Evolutionary conservation across 1,140 invertebrate species (phyloP), one percentile per base, ranked within the genome.

Genomic region (Whitmania pigra): DNA sequence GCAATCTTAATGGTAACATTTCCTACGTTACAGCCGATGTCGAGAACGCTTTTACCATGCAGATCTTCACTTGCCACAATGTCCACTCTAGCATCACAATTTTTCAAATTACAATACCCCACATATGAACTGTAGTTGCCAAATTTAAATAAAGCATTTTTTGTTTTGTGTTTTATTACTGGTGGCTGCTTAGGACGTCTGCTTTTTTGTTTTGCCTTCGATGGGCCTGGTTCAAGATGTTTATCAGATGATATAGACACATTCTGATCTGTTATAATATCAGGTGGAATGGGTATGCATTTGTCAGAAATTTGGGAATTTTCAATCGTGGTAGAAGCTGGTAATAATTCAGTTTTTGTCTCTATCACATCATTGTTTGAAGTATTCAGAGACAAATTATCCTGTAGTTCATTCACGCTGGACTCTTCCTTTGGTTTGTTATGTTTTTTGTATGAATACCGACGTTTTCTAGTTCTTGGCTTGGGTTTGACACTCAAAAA

Each of bases 111-210:
- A 40, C 93, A 85, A 80, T 97, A 96, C 13, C 94, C 94, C 81
- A 95, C 96, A 85, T 97, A 97, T 78, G 91, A 88, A 79, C 92
- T 91, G 82, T 96, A 97, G 83, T 98, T 97, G 57, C 94, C 94
- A 85, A 90, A 94, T 73, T 91, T 89, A 83, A 93, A 97, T 15
- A 22, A 27, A 54, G 20, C 25, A 53, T 67, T 43, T 31, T 69
- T 53, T 20, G 36, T 18, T 27, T 55, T 49, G 15, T 49, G 43
- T 49, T 49, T 49, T 49, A 49, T 49, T 17, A 49, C 43, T 11
- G 43, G 43, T 49, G 57, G 53, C 60, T 29, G 55, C 22, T 53
- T 73, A 27, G 25, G 69, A 29, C 69, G 22, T 22, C 53, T 69
- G 40, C 15, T 67, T 67, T 36, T 20, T 31, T 22, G 55, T 22